A percentile compares a stretch with the other conserved stretches of the same genome.
Conservation (phyloP, 2,888 invertebrate species). For the Plagiodera versicolora region DNA sequence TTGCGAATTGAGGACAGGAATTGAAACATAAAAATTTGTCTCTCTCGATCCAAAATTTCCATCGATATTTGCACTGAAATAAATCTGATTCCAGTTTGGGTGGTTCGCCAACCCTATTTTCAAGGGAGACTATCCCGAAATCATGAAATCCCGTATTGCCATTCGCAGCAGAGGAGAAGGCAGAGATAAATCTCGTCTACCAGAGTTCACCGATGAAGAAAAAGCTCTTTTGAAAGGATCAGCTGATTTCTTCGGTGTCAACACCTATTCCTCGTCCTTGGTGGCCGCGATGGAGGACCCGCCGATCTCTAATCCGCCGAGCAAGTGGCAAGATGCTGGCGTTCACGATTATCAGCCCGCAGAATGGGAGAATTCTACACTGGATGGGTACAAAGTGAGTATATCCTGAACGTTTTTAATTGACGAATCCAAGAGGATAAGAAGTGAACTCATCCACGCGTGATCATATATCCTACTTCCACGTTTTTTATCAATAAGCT, state of each 20-base stretch:
- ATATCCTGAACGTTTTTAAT: too few species aligned
- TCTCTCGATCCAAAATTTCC: too few species aligned
- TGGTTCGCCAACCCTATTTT: conserved; percentile 61
- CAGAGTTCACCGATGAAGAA: conserved; percentile 63
- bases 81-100: too few species aligned
- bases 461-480: too few species aligned
- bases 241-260: conserved; percentile 73
- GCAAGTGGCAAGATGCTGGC: conserved; percentile 41
- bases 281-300: conserved; percentile 13
- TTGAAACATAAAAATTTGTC: too few species aligned
- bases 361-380: conserved; percentile 28
- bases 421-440: too few species aligned
- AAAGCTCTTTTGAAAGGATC: conserved; percentile 63
- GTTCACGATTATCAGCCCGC: conserved; percentile 19
- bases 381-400: not conserved
- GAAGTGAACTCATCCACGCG: too few species aligned
- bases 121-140: conserved; percentile 66
- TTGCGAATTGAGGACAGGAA: too few species aligned
- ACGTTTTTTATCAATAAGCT: too few species aligned
- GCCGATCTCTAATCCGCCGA: conserved; percentile 13
- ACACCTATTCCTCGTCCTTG: conserved; percentile 63
- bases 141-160: conserved; percentile 63
- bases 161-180: conserved; percentile 62
- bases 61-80: too few species aligned
- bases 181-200: conserved; percentile 64